Evolutionary conservation across 2,797 vertebrate genomes (phyloP), one percentile per base, ranked within the genome.

Genomic region (Sebastes hubbsi): DNA sequence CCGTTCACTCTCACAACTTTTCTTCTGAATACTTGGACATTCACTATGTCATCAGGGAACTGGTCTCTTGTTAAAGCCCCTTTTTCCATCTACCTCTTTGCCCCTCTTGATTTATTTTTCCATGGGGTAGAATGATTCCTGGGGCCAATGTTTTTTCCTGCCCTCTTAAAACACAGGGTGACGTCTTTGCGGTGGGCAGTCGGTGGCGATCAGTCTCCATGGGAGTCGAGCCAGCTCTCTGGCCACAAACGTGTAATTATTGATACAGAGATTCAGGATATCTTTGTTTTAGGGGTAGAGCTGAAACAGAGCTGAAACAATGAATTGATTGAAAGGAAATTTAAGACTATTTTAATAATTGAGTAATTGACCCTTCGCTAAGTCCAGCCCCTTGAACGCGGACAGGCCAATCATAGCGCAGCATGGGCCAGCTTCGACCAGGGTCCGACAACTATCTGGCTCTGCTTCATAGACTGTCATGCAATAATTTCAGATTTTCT

Each of bases 161-260:
- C 69, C 27, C 68, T 87, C 65, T 66, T 71, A 82, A 80, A 81
- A 86, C 77, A 81, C 61, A 77, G 65, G 78, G 59, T 90, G 87
- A 92, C 78, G 83, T 93, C 83, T 91, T 88, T 87, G 90, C 79
- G 88, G 88, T 24, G 30, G 65, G 77, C 46, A 75, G 76, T 87
- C 80, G 2, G 62, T 49, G 63, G 74, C 27, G 52, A 85, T 91
- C 70, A 63, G 73, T 87, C 62, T 78, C 16, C 5, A 30, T 13
- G 56, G 34, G 2, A 71, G 65, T 75, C 72, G 56, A 79, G 74
- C 82, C 74, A 70, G 60, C 42, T 74, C 71, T 89, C 70, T 67
- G 22, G 11, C 5, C 56, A 49, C 18, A 73, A 62, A 34, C 10
- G 13, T 85, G 36, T 77, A 77, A 78, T 61, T 76, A 71, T 56